Evolutionary conservation across 2,113 vertebrate species (phyloP).

Genomic region (Microtus richardsoni): DNA sequence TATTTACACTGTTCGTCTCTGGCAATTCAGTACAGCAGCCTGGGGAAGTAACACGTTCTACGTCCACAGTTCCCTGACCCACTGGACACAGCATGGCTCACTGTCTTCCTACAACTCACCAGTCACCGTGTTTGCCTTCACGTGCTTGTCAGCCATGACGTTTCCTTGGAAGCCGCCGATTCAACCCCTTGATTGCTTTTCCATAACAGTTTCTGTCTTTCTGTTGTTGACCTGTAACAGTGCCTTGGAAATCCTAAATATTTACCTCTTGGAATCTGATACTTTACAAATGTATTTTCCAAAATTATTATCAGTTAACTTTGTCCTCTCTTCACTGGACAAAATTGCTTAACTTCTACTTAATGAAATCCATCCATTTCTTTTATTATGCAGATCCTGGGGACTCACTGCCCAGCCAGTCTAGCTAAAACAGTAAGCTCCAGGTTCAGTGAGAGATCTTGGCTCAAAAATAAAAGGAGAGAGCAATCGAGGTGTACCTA

Average conservation of each 20-base stretch:
- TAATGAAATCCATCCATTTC: constrained; percentile 37
- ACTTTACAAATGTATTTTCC: constrained; percentile 1
- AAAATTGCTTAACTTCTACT: constrained; percentile 10
- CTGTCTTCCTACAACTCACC: background rate
- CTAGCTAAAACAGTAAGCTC: background rate
- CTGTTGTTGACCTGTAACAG: background rate
- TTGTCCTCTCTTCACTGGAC: background rate
- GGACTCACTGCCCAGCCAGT: background rate
- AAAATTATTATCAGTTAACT: background rate
- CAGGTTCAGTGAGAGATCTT: background rate
- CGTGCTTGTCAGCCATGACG: background rate
- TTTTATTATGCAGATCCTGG: background rate
- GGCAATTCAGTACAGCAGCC: background rate
- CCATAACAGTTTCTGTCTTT: background rate
- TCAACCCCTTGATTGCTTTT: background rate
- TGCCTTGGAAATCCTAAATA: background rate
- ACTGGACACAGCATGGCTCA: background rate
- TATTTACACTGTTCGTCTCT: too few relatives aligned
- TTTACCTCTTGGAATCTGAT: background rate
- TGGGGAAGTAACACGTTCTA: background rate
- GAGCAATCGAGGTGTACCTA: background rate
- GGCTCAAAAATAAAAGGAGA: background rate
- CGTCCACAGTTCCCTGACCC: background rate
- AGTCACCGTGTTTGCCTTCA: background rate
- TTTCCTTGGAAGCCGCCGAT: background rate